A percentile compares a stretch with the other conserved stretches of the same genome.
Evolutionary conservation across 2,113 vertebrate species (phyloP).

Genomic region (Equus przewalskii): DNA sequence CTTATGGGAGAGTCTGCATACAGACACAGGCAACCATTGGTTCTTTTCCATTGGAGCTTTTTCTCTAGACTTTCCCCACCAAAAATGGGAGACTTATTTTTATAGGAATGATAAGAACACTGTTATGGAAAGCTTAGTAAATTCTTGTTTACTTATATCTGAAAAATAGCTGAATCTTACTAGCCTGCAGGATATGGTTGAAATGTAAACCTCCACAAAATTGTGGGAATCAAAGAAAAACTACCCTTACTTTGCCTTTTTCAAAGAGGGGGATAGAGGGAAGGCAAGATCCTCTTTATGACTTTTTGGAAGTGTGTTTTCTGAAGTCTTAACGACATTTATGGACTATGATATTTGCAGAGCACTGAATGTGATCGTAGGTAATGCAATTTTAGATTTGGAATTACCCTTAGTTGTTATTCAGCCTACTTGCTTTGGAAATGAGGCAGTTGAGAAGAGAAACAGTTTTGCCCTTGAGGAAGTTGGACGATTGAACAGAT

Average conservation of each 20-base stretch:
- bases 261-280: background rate
- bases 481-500: background rate
- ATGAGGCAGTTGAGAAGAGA: background rate
- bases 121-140: background rate
- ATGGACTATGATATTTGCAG: background rate
- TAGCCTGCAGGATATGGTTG: background rate
- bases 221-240: slow-evolving; percentile 42
- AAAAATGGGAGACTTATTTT: background rate
- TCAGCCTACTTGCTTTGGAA: slow-evolving; percentile 8
- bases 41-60: background rate
- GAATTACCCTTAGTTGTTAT: background rate
- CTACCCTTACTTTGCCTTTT: background rate
- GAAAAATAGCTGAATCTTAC: background rate
- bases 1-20: background rate
- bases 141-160: slow-evolving; percentile 40
- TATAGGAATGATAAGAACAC: background rate
- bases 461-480: slow-evolving; percentile 2
- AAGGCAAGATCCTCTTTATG: background rate
- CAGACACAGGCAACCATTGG: background rate
- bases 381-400: background rate
- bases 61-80: background rate
- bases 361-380: background rate
- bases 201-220: background rate
- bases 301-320: background rate
- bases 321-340: background rate